phyloP scores from a whole-genome alignment of 2,113 vertebrate species.

The Vulpes lagopus region DNA sequence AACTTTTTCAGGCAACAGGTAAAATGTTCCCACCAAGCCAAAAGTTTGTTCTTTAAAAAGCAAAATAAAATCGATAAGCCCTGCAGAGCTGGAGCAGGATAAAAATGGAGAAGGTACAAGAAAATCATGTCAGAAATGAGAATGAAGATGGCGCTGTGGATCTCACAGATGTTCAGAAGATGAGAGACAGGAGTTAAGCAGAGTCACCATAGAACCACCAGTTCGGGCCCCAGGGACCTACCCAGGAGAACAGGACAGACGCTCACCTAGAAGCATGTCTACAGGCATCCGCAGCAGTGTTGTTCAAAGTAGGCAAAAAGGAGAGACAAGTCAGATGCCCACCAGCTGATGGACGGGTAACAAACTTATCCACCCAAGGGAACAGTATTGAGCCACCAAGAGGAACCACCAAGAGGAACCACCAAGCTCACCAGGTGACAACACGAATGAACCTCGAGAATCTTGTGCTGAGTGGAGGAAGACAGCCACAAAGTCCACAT shows the following conservation, averaged over 20 bases:
- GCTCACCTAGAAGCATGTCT: neutral
- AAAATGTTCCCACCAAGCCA: neutral
- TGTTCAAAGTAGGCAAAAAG: neutral
- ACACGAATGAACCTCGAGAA: neutral
- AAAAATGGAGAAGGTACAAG: neutral
- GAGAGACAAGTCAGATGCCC: neutral
- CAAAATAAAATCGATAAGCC: neutral
- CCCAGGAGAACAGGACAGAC: neutral
- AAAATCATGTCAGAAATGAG: neutral
- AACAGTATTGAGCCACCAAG: neutral
- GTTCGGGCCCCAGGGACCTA: neutral
- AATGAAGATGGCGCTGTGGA: neutral
- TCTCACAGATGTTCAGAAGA: neutral
- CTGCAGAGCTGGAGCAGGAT: neutral
- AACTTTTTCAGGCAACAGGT: neutral
- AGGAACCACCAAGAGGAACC: neutral
- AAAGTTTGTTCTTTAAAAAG: neutral
- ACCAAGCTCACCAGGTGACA: no score
- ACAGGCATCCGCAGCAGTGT: neutral
- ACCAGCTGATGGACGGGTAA: accelerated
- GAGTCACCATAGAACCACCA: neutral
- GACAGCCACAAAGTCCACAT: neutral
- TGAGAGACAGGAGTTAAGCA: neutral
- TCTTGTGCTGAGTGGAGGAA: no score
- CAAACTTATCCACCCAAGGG: neutral